These are phyloP conservation scores for Bucorvus abyssinicus DNA, from an alignment of 2,797 vertebrate species.

Conservation along the genomic window DNA sequence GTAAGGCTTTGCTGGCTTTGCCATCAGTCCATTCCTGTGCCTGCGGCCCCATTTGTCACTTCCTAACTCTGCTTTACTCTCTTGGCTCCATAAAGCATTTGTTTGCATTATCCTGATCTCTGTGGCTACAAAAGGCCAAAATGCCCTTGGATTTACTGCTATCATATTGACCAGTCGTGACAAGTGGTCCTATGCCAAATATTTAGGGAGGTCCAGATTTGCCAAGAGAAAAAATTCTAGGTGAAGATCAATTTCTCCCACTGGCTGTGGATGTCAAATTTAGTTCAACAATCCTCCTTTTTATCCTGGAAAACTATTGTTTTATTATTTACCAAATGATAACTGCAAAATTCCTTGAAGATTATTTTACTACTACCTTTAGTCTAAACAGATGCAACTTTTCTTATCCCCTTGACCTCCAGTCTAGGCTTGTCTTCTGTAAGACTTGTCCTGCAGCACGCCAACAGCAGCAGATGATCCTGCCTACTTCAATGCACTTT, in stretches of 20 bases:
- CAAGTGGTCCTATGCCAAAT: neutral
- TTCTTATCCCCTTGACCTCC: neutral
- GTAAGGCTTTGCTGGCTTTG: neutral
- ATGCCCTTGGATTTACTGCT: neutral
- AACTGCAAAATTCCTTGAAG: neutral
- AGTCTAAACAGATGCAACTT: neutral
- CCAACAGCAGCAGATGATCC: neutral
- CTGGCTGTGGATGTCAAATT: neutral
- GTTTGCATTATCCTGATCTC: neutral
- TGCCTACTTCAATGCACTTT: neutral
- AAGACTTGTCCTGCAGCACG: neutral
- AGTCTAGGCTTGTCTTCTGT: neutral
- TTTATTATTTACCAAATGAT: neutral
- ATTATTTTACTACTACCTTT: neutral
- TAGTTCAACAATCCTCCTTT: neutral
- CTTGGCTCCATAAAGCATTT: neutral
- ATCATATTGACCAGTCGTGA: neutral
- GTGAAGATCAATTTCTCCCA: neutral
- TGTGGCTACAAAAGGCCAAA: neutral
- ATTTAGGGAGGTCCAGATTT: neutral
- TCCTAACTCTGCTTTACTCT: neutral
- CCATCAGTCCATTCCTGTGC: rapidly evolving
- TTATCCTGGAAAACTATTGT: neutral
- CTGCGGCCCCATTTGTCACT: neutral
- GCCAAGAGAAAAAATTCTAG: neutral